Evolutionary conservation across 2,113 vertebrate species (phyloP).

Genomic region (Sorex fumeus): DNA sequence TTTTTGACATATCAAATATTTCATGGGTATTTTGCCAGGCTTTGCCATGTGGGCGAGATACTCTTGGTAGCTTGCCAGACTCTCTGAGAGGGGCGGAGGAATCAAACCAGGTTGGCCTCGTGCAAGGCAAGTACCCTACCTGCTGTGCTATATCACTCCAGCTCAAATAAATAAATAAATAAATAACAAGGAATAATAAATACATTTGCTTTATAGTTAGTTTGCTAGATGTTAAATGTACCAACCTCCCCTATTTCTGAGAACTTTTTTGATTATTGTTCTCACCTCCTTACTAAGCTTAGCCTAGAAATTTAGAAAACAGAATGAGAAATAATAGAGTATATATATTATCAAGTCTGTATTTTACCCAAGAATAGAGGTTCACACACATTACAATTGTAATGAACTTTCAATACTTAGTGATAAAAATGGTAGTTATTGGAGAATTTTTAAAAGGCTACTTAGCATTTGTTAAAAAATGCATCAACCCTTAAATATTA

Average conservation of each 20-base stretch:
- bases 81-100: no score
- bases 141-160: no score
- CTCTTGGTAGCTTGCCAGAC: no score
- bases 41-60: no score
- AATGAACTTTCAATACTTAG: not conserved
- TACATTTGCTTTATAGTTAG: not conserved
- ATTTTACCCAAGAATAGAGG: not conserved
- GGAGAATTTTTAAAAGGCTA: not conserved
- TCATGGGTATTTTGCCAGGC: no score
- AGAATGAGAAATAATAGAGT: slow-evolving; percentile 4
- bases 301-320: slow-evolving; percentile 30
- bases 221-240: not conserved
- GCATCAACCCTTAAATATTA: not conserved
- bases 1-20: no score
- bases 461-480: not conserved
- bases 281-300: not conserved
- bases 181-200: not conserved
- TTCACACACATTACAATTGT: not conserved
- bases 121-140: no score
- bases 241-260: not conserved
- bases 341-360: not conserved
- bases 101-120: no score
- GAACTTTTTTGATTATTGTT: not conserved
- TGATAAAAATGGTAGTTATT: slow-evolving; percentile 3
- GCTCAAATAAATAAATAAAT: not conserved